A percentile compares a stretch with the other conserved stretches of the same genome.
Evolutionary conservation across 2,888 invertebrate species (phyloP).

Genomic region (Lithophane leautieri): DNA sequence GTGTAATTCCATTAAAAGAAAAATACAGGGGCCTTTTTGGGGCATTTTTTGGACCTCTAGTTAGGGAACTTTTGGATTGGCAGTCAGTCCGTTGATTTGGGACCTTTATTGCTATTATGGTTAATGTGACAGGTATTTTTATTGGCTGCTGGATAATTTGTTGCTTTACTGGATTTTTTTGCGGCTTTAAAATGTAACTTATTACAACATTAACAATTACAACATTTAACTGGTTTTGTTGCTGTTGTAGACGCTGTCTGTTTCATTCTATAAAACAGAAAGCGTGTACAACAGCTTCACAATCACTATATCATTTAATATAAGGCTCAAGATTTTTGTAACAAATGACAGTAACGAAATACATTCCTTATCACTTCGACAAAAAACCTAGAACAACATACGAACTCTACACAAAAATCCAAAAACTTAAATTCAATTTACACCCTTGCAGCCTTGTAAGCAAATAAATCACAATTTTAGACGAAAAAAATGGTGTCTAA

Average conservation of each 20-base stretch:
- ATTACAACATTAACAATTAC: too few species aligned
- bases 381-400: constrained; percentile 1
- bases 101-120: constrained; percentile 46
- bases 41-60: constrained; percentile 34
- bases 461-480: constrained; percentile 41
- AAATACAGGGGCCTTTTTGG: constrained; percentile 44
- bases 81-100: constrained; percentile 55
- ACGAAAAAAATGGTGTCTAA: constrained; percentile 3
- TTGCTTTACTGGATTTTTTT: background rate
- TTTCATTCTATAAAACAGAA: background rate
- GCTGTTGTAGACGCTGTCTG: background rate
- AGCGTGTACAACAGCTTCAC: too few species aligned
- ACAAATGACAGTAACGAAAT: background rate
- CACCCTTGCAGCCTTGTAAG: constrained; percentile 15
- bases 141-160: constrained; percentile 28
- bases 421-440: constrained; percentile 36
- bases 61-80: constrained; percentile 40
- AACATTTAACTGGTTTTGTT: background rate
- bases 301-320: background rate
- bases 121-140: constrained; percentile 39
- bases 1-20: constrained; percentile 63
- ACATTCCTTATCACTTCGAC: background rate
- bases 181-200: background rate
- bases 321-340: background rate
- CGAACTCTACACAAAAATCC: background rate